Conservation (phyloP, 2,113 vertebrate species). For the Chloropsis cyanopogon region DNA sequence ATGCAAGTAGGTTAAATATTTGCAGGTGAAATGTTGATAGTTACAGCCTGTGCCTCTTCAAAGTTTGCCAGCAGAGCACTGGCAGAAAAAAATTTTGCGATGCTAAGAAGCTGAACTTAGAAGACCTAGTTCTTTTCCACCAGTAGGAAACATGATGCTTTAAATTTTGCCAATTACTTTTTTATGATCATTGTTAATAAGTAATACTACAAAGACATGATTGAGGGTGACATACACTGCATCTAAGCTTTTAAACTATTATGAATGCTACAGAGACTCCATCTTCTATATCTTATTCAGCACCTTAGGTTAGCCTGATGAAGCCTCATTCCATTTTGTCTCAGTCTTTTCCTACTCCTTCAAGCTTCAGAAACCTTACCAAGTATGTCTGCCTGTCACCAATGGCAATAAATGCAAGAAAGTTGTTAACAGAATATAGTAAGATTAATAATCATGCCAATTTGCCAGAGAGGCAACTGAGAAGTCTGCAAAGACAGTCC, state of each 20-base stretch:
- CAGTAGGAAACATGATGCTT: background rate
- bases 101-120: background rate
- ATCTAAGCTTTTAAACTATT: slow-evolving; percentile 57
- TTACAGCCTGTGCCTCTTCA: background rate
- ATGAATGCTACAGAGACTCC: slow-evolving; percentile 46
- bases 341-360: background rate
- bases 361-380: background rate
- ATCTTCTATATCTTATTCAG: slow-evolving; percentile 8
- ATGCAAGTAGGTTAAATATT: background rate
- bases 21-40: background rate
- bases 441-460: background rate
- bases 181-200: slow-evolving; percentile 55
- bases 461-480: background rate
- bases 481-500: background rate
- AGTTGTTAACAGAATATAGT: background rate
- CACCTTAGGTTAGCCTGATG: background rate
- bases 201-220: slow-evolving; percentile 22
- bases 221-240: background rate
- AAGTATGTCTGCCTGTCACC: background rate
- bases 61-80: background rate
- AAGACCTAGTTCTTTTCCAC: background rate
- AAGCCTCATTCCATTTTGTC: background rate
- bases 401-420: background rate
- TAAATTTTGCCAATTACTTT: slow-evolving; percentile 35
- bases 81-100: background rate